Conservation (phyloP, 2,888 invertebrate species). For the Cephus sareptanus region DNA sequence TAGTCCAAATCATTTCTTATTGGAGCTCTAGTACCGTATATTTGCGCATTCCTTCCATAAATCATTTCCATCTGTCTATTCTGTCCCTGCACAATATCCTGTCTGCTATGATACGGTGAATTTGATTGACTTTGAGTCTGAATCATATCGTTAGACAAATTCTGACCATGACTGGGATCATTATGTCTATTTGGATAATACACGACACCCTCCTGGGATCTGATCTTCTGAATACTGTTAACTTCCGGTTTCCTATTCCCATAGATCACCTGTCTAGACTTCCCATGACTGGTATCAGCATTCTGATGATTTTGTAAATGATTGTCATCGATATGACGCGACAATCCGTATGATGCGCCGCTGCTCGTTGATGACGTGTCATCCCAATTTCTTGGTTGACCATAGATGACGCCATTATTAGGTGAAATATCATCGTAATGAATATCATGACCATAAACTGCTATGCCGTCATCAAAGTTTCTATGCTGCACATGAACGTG, state of each 20-base stretch:
- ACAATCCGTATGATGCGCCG: slow-evolving; percentile 17
- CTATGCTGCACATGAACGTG: slow-evolving; percentile 52
- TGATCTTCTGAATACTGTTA: slow-evolving; percentile 17
- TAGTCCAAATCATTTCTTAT: slow-evolving; percentile 10
- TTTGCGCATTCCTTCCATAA: slow-evolving; percentile 19
- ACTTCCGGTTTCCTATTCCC: slow-evolving; percentile 11
- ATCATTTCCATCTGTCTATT: slow-evolving; percentile 19
- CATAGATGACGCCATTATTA: slow-evolving; percentile 48
- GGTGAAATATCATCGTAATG: slow-evolving; percentile 28
- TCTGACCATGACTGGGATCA: slow-evolving; percentile 27
- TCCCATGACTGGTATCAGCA: slow-evolving; percentile 2
- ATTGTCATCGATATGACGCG: slow-evolving; percentile 20
- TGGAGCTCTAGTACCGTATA: slow-evolving; percentile 7
- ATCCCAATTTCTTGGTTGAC: slow-evolving; percentile 42
- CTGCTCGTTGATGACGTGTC: slow-evolving; percentile 29
- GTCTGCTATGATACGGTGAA: slow-evolving; percentile 11
- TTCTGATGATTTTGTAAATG: slow-evolving; percentile 14
- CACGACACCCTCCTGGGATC: slow-evolving; percentile 29
- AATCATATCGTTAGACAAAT: slow-evolving; percentile 23
- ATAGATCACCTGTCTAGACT: slow-evolving; percentile 8
- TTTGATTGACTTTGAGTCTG: slow-evolving; percentile 13
- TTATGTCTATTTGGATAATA: slow-evolving; percentile 31
- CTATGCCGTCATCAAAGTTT: slow-evolving; percentile 34
- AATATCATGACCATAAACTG: slow-evolving; percentile 6
- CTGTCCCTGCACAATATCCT: slow-evolving; percentile 6